These are phyloP conservation scores for Tromatobia lineatoria DNA, from an alignment of 2,888 invertebrate species.

Conservation along the genomic window DNA sequence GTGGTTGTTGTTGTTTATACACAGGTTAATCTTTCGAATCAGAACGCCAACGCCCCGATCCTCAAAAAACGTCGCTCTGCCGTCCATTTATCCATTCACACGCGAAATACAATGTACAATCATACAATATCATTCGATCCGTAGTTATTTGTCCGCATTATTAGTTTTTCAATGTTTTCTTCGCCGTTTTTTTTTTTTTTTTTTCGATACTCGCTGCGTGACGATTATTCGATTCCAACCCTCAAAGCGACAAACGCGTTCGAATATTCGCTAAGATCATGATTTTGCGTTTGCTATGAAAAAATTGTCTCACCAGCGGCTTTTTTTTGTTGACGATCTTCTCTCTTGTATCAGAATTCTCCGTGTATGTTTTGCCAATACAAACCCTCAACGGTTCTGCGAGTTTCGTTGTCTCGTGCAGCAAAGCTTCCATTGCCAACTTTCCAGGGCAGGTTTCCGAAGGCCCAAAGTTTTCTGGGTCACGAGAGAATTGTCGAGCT, in stretches of 20 bases:
- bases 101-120: constrained; percentile 52
- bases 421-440: constrained; percentile 22
- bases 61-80: not conserved
- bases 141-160: constrained; percentile 40
- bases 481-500: constrained; percentile 25
- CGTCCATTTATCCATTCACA: constrained; percentile 12
- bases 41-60: constrained; percentile 25
- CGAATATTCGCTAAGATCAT: constrained; percentile 2
- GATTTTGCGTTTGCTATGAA: not conserved
- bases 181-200: constrained; percentile 8
- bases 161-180: constrained; percentile 9
- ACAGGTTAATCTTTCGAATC: constrained; percentile 33
- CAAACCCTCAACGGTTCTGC: constrained; percentile 31
- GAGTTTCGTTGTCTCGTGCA: constrained; percentile 11
- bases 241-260: constrained; percentile 26
- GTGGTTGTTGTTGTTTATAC: constrained; percentile 32
- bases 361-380: constrained; percentile 21
- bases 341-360: not conserved
- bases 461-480: constrained; percentile 59
- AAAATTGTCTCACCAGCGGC: not conserved
- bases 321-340: not conserved
- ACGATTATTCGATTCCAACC: constrained; percentile 21
- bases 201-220: not conserved
- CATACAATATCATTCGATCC: constrained; percentile 42
- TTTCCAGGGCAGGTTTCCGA: constrained; percentile 24